These are phyloP conservation scores for Macropodus opercularis DNA, from an alignment of 2,797 vertebrate genomes.

Conservation along the genomic window DNA sequence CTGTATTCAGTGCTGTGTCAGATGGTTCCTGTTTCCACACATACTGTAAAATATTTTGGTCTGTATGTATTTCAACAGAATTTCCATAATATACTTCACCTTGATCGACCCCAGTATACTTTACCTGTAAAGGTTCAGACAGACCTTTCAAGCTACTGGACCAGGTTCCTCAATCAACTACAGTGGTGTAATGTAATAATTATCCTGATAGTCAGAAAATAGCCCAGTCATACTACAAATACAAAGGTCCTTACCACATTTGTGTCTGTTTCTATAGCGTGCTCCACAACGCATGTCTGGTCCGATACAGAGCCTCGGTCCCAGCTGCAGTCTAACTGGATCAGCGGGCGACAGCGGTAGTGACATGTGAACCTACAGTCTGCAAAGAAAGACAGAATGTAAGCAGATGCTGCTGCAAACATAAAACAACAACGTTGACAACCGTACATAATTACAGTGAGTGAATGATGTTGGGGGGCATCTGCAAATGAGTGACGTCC, in stretches of 20 bases:
- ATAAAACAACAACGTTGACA: not conserved
- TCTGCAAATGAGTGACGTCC: constrained; percentile 14
- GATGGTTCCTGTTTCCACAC: constrained; percentile 18
- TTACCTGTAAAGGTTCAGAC: not conserved
- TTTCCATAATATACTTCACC: not conserved
- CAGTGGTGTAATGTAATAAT: not conserved
- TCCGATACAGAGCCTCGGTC: constrained; percentile 70
- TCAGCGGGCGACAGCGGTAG: constrained; percentile 90
- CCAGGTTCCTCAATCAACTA: not conserved
- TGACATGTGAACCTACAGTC: constrained; percentile 97
- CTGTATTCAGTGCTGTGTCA: not conserved
- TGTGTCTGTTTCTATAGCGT: constrained; percentile 91
- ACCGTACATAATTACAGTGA: not conserved
- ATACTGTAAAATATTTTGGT: not conserved
- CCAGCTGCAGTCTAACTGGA: constrained; percentile 91
- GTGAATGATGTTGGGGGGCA: not conserved
- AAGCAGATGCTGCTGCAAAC: not conserved
- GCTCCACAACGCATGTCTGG: constrained; percentile 76
- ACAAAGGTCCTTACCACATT: constrained; percentile 88
- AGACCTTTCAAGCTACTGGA: not conserved
- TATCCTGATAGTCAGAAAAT: not conserved
- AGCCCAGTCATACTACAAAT: not conserved
- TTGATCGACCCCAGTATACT: not conserved
- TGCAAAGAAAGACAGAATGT: constrained; percentile 57
- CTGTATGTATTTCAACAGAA: not conserved